A percentile compares a stretch with the other conserved stretches of the same genome.
These are phyloP conservation scores for Agrochola lychnidis DNA, from an alignment of 2,888 invertebrate species.

Conservation along the genomic window DNA sequence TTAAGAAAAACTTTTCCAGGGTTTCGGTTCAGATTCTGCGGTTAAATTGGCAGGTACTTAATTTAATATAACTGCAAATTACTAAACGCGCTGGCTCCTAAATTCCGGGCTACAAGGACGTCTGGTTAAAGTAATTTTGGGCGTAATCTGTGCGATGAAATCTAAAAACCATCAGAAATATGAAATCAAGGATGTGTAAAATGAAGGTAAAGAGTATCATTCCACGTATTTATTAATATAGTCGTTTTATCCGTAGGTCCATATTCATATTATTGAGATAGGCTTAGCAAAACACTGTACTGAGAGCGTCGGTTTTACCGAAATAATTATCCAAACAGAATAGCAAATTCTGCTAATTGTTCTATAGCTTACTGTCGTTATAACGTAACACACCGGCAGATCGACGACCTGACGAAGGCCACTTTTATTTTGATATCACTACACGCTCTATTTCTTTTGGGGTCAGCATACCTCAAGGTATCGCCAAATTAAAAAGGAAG, in stretches of 20 bases:
- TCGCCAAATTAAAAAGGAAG: constrained; percentile 5
- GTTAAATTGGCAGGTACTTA: background rate
- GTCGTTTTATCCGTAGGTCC: background rate
- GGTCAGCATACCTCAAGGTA: constrained; percentile 24
- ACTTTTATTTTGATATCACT: constrained; percentile 32
- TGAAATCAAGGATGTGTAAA: background rate
- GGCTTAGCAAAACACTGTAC: background rate
- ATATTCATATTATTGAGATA: background rate
- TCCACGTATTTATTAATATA: background rate
- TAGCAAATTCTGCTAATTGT: background rate
- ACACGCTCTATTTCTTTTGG: constrained; percentile 43
- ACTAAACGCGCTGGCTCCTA: background rate
- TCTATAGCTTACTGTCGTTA: background rate
- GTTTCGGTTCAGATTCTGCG: background rate
- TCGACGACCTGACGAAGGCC: constrained; percentile 32
- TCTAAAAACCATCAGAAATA: background rate
- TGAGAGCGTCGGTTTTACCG: background rate
- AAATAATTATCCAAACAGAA: constrained; percentile 3
- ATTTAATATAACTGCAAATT: background rate
- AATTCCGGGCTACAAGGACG: background rate
- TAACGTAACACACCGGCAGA: constrained; percentile 7
- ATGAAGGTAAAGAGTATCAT: background rate
- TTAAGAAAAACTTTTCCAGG: no score
- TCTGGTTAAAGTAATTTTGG: background rate
- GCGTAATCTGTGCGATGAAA: background rate